Base-by-base conservation (phyloP, 2,797 vertebrate species). In the Myotis pilosus region DNA sequence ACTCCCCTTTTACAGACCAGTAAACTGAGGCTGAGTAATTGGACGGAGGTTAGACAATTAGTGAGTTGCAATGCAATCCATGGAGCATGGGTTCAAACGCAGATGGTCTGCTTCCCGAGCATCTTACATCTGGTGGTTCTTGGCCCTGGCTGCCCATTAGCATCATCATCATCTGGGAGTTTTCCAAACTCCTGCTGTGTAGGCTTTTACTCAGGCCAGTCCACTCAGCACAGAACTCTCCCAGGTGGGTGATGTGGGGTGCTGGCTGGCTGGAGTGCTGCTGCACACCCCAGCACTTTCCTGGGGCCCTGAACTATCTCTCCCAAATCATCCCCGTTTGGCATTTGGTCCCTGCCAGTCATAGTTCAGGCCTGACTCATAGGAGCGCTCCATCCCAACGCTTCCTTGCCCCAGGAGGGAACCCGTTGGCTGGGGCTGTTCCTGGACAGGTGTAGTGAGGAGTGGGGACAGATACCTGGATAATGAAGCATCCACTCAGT, bases 221-320 rank as follows among this genome's bases (percentile, higher is more conserved):
- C 1, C 38, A 16, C 28, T 55, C n/a, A 53, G 44, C 30, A 28
- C 57, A 30, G 51, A 20, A 11, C 13, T 33, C 25, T 41, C 44
- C 15, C 53, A 6, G 57, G 12, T n/a, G 69, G 55, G 12, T 41
- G 71, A 53, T 28, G 12, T 30, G 4, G 36, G 11, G 3, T 60
- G 7, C 5, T 2, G 64, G 71, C 80, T 15, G n/a, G 57, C 16
- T 36, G 87, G 92, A 80, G 25, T 9, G 6, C 41, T 33, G 22
- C n/a, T 62, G 36, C 1, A 0, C 22, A 30, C 2, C 10, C 57
- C 30, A 33, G 1, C 12, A 66, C 62, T 55, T 79, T 89, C 55
- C 33, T 0, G 0, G 68, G 1, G 16, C 51, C 1, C 19, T 23
- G 6, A n/a, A 13, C 80, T 28, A 5, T 80, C 19, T 91, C 47